phyloP scores from a whole-genome alignment of 2,888 invertebrate species.

The Platynereis dumerilii region DNA sequence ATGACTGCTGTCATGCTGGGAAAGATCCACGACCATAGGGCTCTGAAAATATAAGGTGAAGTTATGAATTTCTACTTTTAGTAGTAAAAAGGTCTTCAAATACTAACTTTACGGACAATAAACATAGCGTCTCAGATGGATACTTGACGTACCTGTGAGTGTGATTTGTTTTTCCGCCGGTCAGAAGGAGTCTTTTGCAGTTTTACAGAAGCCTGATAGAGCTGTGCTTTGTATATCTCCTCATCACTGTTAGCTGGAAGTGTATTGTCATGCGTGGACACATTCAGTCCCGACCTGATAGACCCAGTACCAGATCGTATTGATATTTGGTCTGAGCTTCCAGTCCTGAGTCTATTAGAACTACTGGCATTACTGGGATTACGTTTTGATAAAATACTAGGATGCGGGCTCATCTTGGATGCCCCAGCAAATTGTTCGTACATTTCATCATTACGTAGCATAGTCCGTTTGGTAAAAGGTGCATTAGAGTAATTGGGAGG shows the following conservation, averaged over 20 bases:
- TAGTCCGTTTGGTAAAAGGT: slow-evolving; percentile 27
- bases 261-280: no score
- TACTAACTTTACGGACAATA: no score
- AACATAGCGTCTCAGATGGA: no score
- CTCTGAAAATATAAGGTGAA: no score
- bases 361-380: neutral
- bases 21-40: no score
- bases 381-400: no score
- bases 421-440: slow-evolving; percentile 20
- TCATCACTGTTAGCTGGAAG: slow-evolving; percentile 9
- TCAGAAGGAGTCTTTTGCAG: slow-evolving; percentile 33
- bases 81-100: no score
- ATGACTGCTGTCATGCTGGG: no score
- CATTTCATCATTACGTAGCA: slow-evolving; percentile 30
- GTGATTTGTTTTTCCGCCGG: slow-evolving; percentile 10
- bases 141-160: slow-evolving; percentile 15
- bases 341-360: neutral
- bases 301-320: neutral
- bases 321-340: neutral
- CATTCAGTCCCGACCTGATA: no score
- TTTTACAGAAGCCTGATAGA: slow-evolving; percentile 27
- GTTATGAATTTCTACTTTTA: no score
- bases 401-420: no score
- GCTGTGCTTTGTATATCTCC: slow-evolving; percentile 28
- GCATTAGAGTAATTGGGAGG: slow-evolving; percentile 15